Evolutionary conservation across 37 sponge, comb jelly and placozoan species (phyloP), one percentile per base, ranked within the genome.

Genomic region (Spongilla lacustris): DNA sequence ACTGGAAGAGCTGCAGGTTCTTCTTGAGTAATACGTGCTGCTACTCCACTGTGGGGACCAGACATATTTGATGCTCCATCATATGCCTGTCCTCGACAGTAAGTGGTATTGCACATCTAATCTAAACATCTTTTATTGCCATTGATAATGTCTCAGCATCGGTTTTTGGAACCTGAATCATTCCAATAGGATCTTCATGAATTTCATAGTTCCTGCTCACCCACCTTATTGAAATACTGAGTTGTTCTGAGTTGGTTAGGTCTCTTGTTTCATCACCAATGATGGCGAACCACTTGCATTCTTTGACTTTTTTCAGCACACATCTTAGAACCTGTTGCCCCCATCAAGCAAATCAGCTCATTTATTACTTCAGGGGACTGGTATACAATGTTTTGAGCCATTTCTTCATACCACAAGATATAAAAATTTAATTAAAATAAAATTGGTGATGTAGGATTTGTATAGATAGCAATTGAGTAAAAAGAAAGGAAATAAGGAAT

Each of bases 61-160:
- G 73, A 68, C 87, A 91, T 91, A 68, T 86, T 86, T 1, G 84
- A 79, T 32, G 90, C 84, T 37, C 90, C 85, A 77, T 89, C 90
- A 68, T 84, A 89, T 66, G 86, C 91, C 69, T 87, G 83, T 13
- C 87, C 87, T 71, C 83, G 86, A 58, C 91, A 86, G 36, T 49
- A 49, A 89, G 48, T 37, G 84, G 79, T 8, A 91, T 83, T 10
- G 30, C 67, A 23, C 86, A 85, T 75, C 91, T 33, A 4, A 81
- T 75, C 0, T 86, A 78, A 66, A 85, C 27, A 38, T 86, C 91
- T 37, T 82, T 80, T 50, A 91, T 73, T 24, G 78, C 37, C 2
- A 8, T 75, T 48, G 46, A 81, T 66, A 91, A 50, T 14, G 87
- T 91, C 41, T 85, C 87, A 36, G 83, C 81, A 28, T 71, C 79